phyloP scores from a whole-genome alignment of 2,113 vertebrate species.

The Chelonoidis abingdonii region DNA sequence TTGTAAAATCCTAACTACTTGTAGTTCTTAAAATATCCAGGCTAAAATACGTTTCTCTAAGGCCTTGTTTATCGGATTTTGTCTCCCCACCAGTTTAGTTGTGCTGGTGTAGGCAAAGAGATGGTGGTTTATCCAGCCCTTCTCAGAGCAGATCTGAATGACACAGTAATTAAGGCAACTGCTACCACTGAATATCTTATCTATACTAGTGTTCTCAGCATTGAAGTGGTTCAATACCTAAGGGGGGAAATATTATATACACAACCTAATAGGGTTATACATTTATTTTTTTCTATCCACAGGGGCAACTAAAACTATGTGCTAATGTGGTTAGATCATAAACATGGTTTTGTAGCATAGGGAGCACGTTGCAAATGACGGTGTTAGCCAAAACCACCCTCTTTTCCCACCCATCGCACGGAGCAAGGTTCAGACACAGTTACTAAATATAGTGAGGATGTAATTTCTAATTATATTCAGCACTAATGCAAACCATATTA shows the following conservation, averaged over 20 bases:
- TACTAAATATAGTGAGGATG: neutral
- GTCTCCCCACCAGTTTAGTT: neutral
- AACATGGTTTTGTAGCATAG: neutral
- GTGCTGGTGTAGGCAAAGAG: neutral
- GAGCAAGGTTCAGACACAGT: neutral
- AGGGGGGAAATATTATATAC: neutral
- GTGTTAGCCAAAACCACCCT: neutral
- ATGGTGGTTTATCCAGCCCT: neutral
- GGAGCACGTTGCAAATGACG: neutral
- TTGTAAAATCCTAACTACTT: neutral
- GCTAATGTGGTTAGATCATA: neutral
- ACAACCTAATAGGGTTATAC: neutral
- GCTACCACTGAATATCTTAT: neutral
- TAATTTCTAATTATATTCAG: neutral
- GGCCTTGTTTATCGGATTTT: constrained; percentile 13
- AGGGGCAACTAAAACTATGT: neutral
- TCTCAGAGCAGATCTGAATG: neutral
- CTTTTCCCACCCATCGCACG: neutral
- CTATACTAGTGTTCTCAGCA: neutral
- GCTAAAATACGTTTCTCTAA: neutral
- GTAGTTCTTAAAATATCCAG: neutral
- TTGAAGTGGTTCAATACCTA: constrained; percentile 3
- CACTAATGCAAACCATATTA: neutral
- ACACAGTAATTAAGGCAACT: neutral
- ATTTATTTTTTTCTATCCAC: constrained; percentile 26